These are phyloP conservation scores for Poeciliopsis infans DNA, from an alignment of 2,797 vertebrate genomes.

Conservation along the genomic window DNA sequence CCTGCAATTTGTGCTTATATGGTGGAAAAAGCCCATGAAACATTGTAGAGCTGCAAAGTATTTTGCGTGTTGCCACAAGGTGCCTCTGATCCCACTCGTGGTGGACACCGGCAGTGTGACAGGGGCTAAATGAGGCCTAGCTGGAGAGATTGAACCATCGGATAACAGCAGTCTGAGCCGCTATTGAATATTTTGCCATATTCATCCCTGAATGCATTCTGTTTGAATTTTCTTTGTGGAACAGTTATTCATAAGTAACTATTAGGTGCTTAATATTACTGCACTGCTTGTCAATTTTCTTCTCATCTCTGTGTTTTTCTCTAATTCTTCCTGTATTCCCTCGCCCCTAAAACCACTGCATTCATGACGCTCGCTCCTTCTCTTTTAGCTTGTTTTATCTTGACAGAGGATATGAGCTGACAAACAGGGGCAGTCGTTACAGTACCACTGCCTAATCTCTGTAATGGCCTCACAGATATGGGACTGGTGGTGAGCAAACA, in stretches of 20 bases:
- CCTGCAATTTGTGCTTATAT: conserved; percentile 59
- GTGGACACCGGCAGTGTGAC: conserved; percentile 64
- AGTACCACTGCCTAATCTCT: conserved; percentile 86
- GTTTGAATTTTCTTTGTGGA: background rate
- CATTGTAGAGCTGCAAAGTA: conserved; percentile 69
- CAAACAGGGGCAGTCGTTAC: conserved; percentile 85
- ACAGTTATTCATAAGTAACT: background rate
- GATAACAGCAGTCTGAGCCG: conserved; percentile 27
- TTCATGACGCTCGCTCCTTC: conserved; percentile 60
- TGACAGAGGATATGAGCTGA: conserved; percentile 84
- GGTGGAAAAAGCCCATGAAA: conserved; percentile 75
- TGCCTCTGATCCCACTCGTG: conserved; percentile 83
- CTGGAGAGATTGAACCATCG: conserved; percentile 8
- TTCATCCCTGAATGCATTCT: conserved; percentile 2
- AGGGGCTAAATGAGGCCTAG: conserved; percentile 54
- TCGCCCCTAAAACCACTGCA: conserved; percentile 27
- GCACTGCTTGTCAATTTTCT: conserved; percentile 18
- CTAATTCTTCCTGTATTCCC: conserved; percentile 13
- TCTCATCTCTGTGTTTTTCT: conserved; percentile 6
- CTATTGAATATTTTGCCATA: conserved; percentile 27
- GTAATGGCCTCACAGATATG: conserved; percentile 86
- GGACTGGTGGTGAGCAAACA: conserved; percentile 79
- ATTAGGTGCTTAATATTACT: conserved; percentile 17
- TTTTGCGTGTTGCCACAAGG: conserved; percentile 84
- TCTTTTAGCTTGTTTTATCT: conserved; percentile 70